These are phyloP conservation scores for Pleuronectes platessa DNA, from an alignment of 2,113 vertebrate species.

Conservation along the genomic window DNA sequence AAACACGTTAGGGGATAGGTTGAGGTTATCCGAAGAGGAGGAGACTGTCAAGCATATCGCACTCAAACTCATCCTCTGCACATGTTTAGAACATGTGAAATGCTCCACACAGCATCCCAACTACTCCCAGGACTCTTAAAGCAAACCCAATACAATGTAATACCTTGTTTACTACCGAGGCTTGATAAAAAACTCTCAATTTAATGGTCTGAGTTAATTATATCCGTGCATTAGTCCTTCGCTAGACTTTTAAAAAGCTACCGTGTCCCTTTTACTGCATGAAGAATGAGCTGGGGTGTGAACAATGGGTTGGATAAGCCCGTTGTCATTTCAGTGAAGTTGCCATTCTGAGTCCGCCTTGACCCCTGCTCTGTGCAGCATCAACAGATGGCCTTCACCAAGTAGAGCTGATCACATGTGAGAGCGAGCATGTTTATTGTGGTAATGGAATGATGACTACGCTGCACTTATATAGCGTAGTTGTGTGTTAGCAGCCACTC, in stretches of 20 bases:
- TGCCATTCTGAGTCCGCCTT: constrained; percentile 69
- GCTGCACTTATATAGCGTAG: too few relatives aligned
- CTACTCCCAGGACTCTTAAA: constrained; percentile 11
- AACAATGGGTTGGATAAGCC: constrained; percentile 65
- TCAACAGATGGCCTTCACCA: constrained; percentile 74
- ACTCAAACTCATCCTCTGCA: constrained; percentile 16
- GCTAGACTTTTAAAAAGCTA: constrained; percentile 30
- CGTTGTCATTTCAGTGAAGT: constrained; percentile 69
- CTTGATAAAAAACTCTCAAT: neutral
- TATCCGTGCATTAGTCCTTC: constrained; percentile 17
- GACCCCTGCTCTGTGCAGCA: constrained; percentile 71
- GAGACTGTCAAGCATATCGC: neutral
- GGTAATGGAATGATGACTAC: neutral
- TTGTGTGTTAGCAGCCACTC: too few relatives aligned
- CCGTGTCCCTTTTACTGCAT: constrained; percentile 63
- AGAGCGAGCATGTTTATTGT: constrained; percentile 19
- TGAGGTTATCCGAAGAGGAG: constrained; percentile 6
- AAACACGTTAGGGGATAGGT: constrained; percentile 15
- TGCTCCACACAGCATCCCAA: constrained; percentile 24
- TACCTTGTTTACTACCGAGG: constrained; percentile 13
- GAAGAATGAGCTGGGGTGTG: constrained; percentile 44
- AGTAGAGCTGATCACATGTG: constrained; percentile 42
- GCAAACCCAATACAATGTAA: constrained; percentile 20
- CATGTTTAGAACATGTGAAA: constrained; percentile 27
- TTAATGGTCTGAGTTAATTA: constrained; percentile 7